A percentile compares a stretch with the other conserved stretches of the same genome.
These are phyloP conservation scores for Semotilus atromaculatus DNA, from an alignment of 2,797 vertebrate species.

Conservation along the genomic window DNA sequence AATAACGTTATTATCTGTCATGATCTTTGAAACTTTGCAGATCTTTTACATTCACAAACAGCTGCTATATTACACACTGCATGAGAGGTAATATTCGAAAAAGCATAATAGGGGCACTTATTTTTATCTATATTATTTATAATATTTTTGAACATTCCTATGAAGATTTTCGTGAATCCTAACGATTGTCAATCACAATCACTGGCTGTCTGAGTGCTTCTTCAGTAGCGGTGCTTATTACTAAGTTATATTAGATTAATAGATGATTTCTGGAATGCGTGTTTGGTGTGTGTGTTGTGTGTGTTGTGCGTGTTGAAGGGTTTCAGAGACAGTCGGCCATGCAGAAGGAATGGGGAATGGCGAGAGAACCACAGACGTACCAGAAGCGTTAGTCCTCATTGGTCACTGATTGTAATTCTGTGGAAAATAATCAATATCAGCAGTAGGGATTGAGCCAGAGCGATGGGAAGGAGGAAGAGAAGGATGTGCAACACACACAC, in stretches of 20 bases:
- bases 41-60: no score
- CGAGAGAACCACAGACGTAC: constrained; percentile 88
- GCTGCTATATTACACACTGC: not conserved
- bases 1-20: not conserved
- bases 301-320: constrained; percentile 11
- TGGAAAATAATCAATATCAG: constrained; percentile 90
- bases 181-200: constrained; percentile 21
- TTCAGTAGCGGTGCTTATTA: not conserved
- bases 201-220: not conserved
- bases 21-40: no score
- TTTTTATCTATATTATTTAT: no score
- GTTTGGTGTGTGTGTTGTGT: not conserved
- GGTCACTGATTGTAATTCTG: constrained; percentile 99
- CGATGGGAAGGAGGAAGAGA: constrained; percentile 72
- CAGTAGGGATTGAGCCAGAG: constrained; percentile 78
- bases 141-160: not conserved
- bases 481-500: constrained; percentile 28
- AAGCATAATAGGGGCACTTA: not conserved
- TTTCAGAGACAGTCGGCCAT: constrained; percentile 48
- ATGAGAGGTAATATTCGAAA: not conserved
- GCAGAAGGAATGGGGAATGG: constrained; percentile 46
- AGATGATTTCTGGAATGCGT: not conserved
- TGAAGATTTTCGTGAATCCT: not conserved
- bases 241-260: not conserved
- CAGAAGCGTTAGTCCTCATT: constrained; percentile 92